Evolutionary conservation across 1,140 invertebrate genomes (phyloP).

Genomic region (Lamellibrachia luymesi): DNA sequence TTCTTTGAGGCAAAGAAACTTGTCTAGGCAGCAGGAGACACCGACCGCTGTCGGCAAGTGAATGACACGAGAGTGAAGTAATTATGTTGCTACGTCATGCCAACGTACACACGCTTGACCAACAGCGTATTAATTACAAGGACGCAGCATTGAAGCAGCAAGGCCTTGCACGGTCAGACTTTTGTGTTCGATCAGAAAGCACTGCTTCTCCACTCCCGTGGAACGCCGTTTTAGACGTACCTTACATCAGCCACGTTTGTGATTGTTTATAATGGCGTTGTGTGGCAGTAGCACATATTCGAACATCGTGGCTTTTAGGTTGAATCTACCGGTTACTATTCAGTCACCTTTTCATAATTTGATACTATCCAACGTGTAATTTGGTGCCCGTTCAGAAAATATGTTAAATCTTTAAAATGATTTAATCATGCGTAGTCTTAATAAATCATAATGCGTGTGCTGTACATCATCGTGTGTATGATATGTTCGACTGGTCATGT

Average conservation of each 20-base stretch:
- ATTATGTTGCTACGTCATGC: neutral
- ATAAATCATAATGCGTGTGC: neutral
- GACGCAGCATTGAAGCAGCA: neutral
- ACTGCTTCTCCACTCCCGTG: neutral
- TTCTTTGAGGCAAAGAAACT: conserved; percentile 99
- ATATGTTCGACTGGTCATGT: neutral
- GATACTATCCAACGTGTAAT: neutral
- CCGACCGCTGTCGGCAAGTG: neutral
- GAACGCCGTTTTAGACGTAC: neutral
- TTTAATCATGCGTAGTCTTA: neutral
- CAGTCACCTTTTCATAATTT: neutral
- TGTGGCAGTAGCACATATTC: neutral
- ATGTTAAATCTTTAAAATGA: neutral
- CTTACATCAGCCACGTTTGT: neutral
- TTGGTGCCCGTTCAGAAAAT: neutral
- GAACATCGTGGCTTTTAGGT: neutral
- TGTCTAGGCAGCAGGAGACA: conserved; percentile 65
- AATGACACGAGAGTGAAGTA: neutral
- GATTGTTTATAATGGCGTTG: neutral
- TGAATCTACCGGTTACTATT: neutral
- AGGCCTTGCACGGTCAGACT: neutral
- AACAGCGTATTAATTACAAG: neutral
- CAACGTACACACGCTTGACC: neutral
- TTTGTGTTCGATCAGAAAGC: neutral
- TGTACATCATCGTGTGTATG: neutral